These are phyloP conservation scores for Lasioglossum oenotherae DNA, from an alignment of 2,888 invertebrate genomes.

Conservation along the genomic window DNA sequence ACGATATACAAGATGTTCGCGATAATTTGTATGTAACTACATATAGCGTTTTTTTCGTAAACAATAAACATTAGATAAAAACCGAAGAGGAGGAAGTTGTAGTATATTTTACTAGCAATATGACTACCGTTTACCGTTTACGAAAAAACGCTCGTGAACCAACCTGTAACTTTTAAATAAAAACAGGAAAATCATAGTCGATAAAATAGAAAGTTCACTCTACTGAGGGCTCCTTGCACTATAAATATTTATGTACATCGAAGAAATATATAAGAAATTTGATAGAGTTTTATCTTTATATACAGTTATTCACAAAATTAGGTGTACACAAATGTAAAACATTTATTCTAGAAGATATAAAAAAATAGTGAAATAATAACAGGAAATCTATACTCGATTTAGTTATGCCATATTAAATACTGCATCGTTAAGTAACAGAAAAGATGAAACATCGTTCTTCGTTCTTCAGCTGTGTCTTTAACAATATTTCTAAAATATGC, in stretches of 20 bases:
- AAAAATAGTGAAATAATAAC: background rate
- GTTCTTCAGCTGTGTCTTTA: background rate
- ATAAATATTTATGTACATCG: background rate
- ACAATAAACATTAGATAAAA: no score
- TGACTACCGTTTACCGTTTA: no score
- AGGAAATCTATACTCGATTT: background rate
- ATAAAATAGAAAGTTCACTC: background rate
- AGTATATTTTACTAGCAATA: no score
- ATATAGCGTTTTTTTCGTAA: no score
- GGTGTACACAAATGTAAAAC: background rate
- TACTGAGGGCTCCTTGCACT: background rate
- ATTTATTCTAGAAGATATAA: background rate
- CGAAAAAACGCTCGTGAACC: no score
- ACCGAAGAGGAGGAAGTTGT: no score
- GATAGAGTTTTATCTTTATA: constrained; percentile 21
- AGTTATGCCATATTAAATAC: background rate
- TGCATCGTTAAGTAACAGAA: background rate
- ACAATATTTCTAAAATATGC: background rate
- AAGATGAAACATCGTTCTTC: background rate
- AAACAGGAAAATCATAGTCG: background rate
- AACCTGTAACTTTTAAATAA: background rate
- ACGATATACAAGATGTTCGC: no score
- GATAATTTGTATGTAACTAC: no score
- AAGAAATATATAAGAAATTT: constrained; percentile 6
- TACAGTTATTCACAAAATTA: constrained; percentile 4